phyloP scores from a whole-genome alignment of 2,888 invertebrate species.

The Listrodromus nycthemerus region DNA sequence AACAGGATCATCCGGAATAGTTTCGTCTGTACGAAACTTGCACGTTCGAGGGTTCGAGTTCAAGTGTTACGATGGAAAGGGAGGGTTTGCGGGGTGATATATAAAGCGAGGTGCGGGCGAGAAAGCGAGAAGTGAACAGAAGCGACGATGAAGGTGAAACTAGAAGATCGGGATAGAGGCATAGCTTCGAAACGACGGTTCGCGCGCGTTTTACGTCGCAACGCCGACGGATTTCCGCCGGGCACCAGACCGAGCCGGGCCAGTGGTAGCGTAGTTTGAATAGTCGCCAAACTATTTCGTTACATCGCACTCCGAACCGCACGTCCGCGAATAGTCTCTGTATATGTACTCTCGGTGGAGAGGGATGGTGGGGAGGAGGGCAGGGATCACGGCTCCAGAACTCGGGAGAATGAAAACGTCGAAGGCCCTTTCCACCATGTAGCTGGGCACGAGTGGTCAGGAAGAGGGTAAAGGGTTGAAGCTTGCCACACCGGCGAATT shows the following conservation, averaged over 20 bases:
- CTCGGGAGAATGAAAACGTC: background rate
- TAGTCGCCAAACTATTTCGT: conserved; percentile 75
- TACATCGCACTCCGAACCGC: conserved; percentile 53
- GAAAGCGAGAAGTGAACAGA: conserved; percentile 35
- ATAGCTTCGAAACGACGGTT: conserved; percentile 41
- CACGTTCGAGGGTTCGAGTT: background rate
- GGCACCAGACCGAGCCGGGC: conserved; percentile 33
- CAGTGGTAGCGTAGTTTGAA: conserved; percentile 67
- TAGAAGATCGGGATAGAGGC: conserved; percentile 22
- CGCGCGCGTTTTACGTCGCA: conserved; percentile 42
- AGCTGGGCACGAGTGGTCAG: conserved; percentile 15
- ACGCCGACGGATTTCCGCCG: conserved; percentile 22
- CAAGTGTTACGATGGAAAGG: conserved; percentile 1
- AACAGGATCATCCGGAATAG: conserved; percentile 55
- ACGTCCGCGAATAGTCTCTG: conserved; percentile 43
- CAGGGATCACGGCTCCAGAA: background rate
- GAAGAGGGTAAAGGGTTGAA: conserved; percentile 31
- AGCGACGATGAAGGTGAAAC: conserved; percentile 19
- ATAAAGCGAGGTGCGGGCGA: conserved; percentile 15
- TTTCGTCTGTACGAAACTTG: conserved; percentile 56
- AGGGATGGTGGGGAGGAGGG: background rate
- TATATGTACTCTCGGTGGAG: background rate
- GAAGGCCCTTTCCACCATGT: conserved; percentile 4
- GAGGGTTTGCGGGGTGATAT: background rate
- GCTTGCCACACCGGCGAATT: conserved; percentile 27